Base-by-base conservation (phyloP, 2,797 vertebrate species). In the Meriones psammophilus region DNA sequence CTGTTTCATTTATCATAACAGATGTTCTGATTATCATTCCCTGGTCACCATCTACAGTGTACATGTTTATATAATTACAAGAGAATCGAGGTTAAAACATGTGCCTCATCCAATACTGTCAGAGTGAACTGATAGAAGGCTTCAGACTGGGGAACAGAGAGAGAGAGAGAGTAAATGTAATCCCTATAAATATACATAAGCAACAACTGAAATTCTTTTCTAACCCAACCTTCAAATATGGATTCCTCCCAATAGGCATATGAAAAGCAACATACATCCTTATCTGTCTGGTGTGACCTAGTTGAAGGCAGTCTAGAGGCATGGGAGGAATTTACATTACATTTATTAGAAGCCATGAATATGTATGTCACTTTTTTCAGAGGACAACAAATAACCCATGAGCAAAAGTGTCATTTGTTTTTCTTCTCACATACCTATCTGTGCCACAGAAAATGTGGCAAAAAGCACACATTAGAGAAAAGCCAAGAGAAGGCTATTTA, bases 11-110 rank as follows among this genome's bases (percentile, higher is more conserved):
- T 97, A 97, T 97, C 87, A 78, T 95, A 97, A 95, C 97, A 97
- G 97, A 97, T 97, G 96, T 97, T 97, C 97, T 96, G 91, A 97
- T 96, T 96, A 97, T 89, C 94, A 97, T 94, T 94, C 95, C 91
- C 96, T 95, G 97, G 95, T 96, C 84, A 92, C 89, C 50, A 54
- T 78, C 91, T 83, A 96, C 54, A 92, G 89, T 91, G 87, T 89
- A 93, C 92, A 95, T 96, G 95, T 98, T 97, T 97, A 93, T 93
- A 97, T 97, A 97, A 97, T 97, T 95, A 97, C 85, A 90, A 94
- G 69, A 97, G 92, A 96, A 97, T 96, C 92, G 86, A 97, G 94
- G 91, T 97, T 97, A 93, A 96, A 94, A 88, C 28, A 0, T 77
- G 88, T 94, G 90, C 89, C 87, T 97, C 80, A 95, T 94, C 39